Evolutionary conservation across 2,797 vertebrate genomes (phyloP), one percentile per base, ranked within the genome.

Genomic region (Oreonectes daqikongensis): DNA sequence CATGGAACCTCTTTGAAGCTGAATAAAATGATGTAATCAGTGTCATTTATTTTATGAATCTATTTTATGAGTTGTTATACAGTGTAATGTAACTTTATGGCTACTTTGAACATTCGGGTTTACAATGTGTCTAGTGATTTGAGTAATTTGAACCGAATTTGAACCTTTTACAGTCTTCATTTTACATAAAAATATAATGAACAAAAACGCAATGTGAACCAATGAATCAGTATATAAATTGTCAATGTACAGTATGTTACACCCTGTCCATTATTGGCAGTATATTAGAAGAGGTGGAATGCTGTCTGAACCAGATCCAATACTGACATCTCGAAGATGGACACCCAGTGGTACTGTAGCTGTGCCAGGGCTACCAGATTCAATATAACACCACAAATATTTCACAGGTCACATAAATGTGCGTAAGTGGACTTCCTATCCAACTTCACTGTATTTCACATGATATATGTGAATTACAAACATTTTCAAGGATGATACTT

Each of bases 371-470:
- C 83, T 80, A 82, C 32, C 52, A 18, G 53, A 35, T n/a, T 44
- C 20, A 24, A 66, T 8, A 79, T 32, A 10, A 48, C 22, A 48
- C 48, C 57, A 48, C 70, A 88, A 88, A 84, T 86, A 91, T 88
- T 90, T 91, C 88, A 84, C 88, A 88, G 82, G 83, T 83, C 77
- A 24, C 72, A 79, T 85, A 59, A 87, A 90, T 81, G 85, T 88
- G 82, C 85, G 84, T 87, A 84, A 82, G 82, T 75, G 84, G 79
- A 84, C 73, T 81, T 87, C 79, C 79, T 79, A 80, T 78, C 80
- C 80, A 72, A 55, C 79, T 81, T 63, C 66, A 52, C 73, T 35
- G 42, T 70, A 53, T 52, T 32, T 46, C 75, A 32, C 18, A 67
- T 87, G 66, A 65, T 59, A 81, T 48, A 69, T 59, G 53, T 20